These are phyloP conservation scores for Pristionchus arcanus DNA, from an alignment of 2,888 invertebrate genomes.

Conservation along the genomic window DNA sequence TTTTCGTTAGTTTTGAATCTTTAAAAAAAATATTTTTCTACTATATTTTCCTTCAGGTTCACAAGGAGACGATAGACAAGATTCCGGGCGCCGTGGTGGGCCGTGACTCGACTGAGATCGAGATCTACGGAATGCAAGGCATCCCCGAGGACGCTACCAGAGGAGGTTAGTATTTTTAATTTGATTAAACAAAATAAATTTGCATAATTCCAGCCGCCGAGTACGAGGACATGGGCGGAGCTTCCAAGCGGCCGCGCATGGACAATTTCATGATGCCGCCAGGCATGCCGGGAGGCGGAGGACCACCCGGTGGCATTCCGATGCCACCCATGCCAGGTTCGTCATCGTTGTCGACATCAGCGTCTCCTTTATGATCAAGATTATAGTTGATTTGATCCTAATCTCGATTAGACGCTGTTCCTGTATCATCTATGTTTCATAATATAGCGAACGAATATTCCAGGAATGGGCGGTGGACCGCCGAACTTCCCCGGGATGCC, in stretches of 20 bases:
- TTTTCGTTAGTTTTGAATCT: too few species aligned
- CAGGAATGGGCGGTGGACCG: conserved; percentile 16
- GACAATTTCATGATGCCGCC: conserved; percentile 58
- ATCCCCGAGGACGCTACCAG: conserved; percentile 88
- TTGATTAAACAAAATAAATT: conserved; percentile 10
- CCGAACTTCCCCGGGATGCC: conserved; percentile 61
- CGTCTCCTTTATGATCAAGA: not conserved
- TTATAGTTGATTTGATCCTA: not conserved
- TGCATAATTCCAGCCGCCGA: not conserved
- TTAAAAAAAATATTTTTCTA: not conserved
- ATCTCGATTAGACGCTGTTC: too few species aligned
- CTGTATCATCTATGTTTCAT: not conserved
- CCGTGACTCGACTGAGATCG: conserved; percentile 97
- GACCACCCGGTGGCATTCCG: conserved; percentile 37
- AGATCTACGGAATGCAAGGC: conserved; percentile 99
- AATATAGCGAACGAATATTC: not conserved
- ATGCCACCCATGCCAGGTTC: conserved; percentile 61
- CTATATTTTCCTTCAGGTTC: conserved; percentile 85
- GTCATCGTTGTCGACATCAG: not conserved
- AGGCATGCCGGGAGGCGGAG: not conserved
- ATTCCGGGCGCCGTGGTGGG: conserved; percentile 98
- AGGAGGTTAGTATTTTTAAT: conserved; percentile 58
- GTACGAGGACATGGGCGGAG: conserved; percentile 15
- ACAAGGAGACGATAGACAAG: conserved; percentile 99
- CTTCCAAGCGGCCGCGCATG: conserved; percentile 63